Base-by-base conservation (phyloP, 2,888 invertebrate species). In the Pantelozetes paolii region DNA sequence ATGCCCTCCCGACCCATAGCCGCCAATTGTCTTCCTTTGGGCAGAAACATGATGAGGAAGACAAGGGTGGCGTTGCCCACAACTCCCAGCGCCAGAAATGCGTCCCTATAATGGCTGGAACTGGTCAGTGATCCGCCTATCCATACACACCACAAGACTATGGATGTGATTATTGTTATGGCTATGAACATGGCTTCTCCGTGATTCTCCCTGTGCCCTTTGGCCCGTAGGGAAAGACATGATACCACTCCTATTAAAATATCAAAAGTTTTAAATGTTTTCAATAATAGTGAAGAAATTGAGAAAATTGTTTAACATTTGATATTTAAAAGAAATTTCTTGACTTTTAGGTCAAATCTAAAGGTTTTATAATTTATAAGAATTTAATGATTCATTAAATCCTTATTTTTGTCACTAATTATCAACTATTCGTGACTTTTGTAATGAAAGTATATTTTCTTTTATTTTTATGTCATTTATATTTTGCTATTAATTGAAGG, bases 151-250 rank as follows among this genome's bases (percentile, higher is more conserved):
- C 92, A 92, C 79, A 94, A 89, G 71, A 92, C 92, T 76, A 94
- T 89, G 77, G 90, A 88, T 75, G 92, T 89, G 57, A 92, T 91
- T 69, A 92, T 89, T 26, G 93, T 90, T 78, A 92, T 87, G 18
- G 93, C 94, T 79, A 95, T 94, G 83, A 93, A 95, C 45, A 91
- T 90, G 64, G 94, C 91, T 83, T 95, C 95, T 71, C 94, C 87
- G 82, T 94, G 93, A 84, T 95, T 95, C 84, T 94, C 94, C 74
- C 93, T 88, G 76, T 94, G 92, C 71, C 92, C 90, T 70, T 84
- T 82, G 72, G 94, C 91, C 80, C 91, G 88, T 77, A 93, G 86
- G 72, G 94, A 91, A 79, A 94, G 69, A 45, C 69, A 69, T 18
- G 69, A 69, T 15, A 69, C 69, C 42, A 69, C 26, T 26, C 23